Base-by-base conservation (phyloP, 2,888 invertebrate species). In the Chesias legatella region DNA sequence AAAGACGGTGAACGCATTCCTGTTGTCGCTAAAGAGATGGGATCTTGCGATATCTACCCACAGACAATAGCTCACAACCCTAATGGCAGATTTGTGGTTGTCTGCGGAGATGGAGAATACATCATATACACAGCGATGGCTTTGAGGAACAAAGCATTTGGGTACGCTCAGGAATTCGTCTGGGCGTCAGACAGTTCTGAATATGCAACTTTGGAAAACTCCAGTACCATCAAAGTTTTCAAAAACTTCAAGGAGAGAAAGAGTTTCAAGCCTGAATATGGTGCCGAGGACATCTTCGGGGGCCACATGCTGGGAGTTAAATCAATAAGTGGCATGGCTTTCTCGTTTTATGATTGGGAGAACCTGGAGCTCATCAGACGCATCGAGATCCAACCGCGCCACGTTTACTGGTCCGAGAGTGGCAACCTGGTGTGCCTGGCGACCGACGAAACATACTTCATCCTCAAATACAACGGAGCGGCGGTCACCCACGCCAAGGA, bases 71-170 rank as follows among this genome's bases (percentile, higher is more conserved):
- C 96, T 17, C 99, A 99, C 79, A 99, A 99, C 83, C 98, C 99
- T 0, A 99, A 99, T 77, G 99, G 99, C 8, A 92, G 97, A 17
- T 93, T 93, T 53, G 90, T 91, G 3, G 99, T 98, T 0, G 99
- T 99, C 1, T 99, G 99, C 70, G 99, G 99, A 1, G 99, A 99
- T 79, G 99, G 99, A 7, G 99, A 99, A 77, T 99, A 98, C 79
- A 99, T 99, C 32, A 99, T 99, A 61, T 99, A 99, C 88, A 99
- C 99, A 0, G 98, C 99, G 0, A 98, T 99, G 98, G 99, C 99
- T 0, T 88, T 99, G 50, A 90, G 99, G 35, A 99, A 99, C 80
- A 99, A 99, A 76, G 98, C 98, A 1, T 99, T 99, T 73, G 99
- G 99, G 0, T 94, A 96, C 7, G 99, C 98, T 0, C 96, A 98